Evolutionary conservation across 2,113 vertebrate species (phyloP).

Genomic region (Ictidomys tridecemlineatus): DNA sequence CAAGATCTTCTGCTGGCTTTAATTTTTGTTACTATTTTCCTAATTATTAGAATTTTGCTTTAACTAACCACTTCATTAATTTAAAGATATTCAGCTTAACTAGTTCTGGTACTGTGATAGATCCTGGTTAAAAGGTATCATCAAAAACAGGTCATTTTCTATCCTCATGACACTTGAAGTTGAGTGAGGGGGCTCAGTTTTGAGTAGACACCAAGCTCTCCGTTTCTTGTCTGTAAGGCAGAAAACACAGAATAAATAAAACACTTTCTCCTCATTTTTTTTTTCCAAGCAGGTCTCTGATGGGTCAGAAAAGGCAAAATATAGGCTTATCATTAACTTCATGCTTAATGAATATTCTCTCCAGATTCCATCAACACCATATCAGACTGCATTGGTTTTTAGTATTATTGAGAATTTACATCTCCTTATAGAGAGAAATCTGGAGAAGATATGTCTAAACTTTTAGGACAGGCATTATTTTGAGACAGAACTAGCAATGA

Average conservation of each 20-base stretch:
- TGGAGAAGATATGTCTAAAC: neutral
- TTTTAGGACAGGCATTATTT: constrained; percentile 15
- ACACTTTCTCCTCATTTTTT: neutral
- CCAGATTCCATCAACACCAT: constrained; percentile 20
- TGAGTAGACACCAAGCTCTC: neutral
- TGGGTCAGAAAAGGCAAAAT: constrained; percentile 20
- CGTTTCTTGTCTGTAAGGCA: neutral
- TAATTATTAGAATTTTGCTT: neutral
- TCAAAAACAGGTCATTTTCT: neutral
- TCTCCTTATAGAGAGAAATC: constrained; percentile 31
- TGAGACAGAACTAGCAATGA: constrained; percentile 16
- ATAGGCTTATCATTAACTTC: neutral
- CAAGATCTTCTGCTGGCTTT: neutral
- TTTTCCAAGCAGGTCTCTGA: neutral
- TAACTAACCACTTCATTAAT: neutral
- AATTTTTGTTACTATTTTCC: constrained; percentile 11
- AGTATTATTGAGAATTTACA: constrained; percentile 37
- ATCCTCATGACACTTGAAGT: neutral
- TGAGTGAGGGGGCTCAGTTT: neutral
- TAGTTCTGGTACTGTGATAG: neutral
- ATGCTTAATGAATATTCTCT: constrained; percentile 22
- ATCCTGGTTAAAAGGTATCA: neutral
- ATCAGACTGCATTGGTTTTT: neutral
- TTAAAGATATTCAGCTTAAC: neutral
- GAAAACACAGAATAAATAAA: constrained; percentile 23